Evolutionary conservation across 2,113 vertebrate species (phyloP).

Genomic region (Orycteropus afer): DNA sequence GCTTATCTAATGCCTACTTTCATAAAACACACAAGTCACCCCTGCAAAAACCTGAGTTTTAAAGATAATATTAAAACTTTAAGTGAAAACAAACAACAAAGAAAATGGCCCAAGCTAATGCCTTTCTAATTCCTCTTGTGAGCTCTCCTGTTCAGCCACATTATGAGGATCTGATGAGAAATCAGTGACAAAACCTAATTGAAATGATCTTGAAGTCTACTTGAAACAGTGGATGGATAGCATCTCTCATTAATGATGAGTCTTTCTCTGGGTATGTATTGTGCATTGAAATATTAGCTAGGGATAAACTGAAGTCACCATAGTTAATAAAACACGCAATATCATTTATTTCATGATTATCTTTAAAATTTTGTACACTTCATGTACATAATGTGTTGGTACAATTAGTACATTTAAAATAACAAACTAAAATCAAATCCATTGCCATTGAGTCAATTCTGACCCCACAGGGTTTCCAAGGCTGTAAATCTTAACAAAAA

Average conservation of each 20-base stretch:
- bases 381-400: background rate
- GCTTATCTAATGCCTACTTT: background rate
- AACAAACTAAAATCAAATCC: no score
- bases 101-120: background rate
- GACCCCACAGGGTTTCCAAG: no score
- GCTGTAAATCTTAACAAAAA: no score
- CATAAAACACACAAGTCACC: background rate
- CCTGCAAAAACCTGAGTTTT: background rate
- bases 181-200: background rate
- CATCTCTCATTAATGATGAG: background rate
- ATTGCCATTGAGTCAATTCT: no score
- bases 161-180: conserved; percentile 9
- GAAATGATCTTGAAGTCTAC: background rate
- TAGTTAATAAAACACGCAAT: conserved; percentile 16
- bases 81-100: background rate
- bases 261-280: conserved; percentile 20
- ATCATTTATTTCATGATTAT: conserved; percentile 20
- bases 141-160: background rate
- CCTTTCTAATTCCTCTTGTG: background rate
- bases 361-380: background rate
- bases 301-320: background rate
- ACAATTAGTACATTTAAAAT: background rate
- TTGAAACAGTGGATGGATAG: background rate
- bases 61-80: background rate
- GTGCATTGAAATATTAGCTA: conserved; percentile 57